Conservation (phyloP, 1,140 invertebrate species). For the Bactericera cockerelli region DNA sequence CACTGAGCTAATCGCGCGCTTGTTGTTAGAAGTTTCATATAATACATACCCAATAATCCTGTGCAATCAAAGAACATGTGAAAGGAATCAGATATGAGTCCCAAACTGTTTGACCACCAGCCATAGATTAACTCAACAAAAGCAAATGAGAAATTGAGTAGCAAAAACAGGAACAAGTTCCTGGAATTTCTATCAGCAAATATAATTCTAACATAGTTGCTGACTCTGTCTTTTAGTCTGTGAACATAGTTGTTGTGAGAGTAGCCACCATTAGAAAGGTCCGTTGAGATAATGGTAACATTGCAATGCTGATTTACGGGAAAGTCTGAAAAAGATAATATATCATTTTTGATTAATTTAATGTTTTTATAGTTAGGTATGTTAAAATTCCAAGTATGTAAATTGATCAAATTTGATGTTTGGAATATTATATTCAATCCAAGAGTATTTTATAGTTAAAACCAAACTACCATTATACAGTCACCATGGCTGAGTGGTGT, state of each 20-base stretch:
- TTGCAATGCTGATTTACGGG: constrained; percentile 22
- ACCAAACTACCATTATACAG: too few species aligned
- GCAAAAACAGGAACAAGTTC: constrained; percentile 86
- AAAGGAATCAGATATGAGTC: constrained; percentile 94
- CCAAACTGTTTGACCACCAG: constrained; percentile 85
- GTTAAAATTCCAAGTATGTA: too few species aligned
- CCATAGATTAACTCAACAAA: constrained; percentile 94
- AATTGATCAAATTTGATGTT: too few species aligned
- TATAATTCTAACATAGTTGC: constrained; percentile 68
- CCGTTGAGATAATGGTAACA: constrained; percentile 65
- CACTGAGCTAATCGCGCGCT: too few species aligned
- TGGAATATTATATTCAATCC: too few species aligned
- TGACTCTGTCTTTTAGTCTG: constrained; percentile 47
- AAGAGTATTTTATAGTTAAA: too few species aligned
- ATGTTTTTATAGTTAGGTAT: too few species aligned
- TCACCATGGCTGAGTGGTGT: too few species aligned
- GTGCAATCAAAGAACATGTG: constrained; percentile 99
- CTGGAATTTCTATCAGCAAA: constrained; percentile 83
- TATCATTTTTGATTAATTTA: too few species aligned
- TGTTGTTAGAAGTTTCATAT: too few species aligned
- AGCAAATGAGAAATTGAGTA: constrained; percentile 87
- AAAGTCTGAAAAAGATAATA: too few species aligned
- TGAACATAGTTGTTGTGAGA: constrained; percentile 37
- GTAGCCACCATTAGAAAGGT: constrained; percentile 32
- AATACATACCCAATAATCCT: constrained; percentile 49